These are phyloP conservation scores for Lepidochitona cinerea DNA, from an alignment of 2,888 invertebrate genomes.

Conservation along the genomic window DNA sequence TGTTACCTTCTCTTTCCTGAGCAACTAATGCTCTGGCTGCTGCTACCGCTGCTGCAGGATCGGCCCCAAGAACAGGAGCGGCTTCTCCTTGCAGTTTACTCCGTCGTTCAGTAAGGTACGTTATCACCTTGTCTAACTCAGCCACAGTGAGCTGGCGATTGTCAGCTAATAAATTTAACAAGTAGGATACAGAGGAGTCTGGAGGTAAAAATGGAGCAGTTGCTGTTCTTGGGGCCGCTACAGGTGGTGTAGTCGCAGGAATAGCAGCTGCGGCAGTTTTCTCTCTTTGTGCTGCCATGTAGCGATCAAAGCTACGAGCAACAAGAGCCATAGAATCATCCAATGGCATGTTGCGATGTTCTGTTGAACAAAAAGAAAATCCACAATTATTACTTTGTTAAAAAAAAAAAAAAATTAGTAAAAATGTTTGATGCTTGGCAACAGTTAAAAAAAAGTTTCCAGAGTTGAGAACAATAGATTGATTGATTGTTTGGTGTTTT, in stretches of 20 bases:
- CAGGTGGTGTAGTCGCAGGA: constrained; percentile 32
- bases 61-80: not conserved
- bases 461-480: too few species aligned
- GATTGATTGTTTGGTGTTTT: too few species aligned
- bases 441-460: too few species aligned
- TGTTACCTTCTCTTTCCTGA: not conserved
- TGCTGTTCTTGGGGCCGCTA: constrained; percentile 14
- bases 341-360: constrained; percentile 95
- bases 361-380: constrained; percentile 72
- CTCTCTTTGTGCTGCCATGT: constrained; percentile 55
- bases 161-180: constrained; percentile 86
- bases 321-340: constrained; percentile 90
- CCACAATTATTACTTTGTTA: too few species aligned
- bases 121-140: constrained; percentile 67
- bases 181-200: constrained; percentile 58
- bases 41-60: not conserved
- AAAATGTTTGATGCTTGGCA: too few species aligned
- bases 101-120: constrained; percentile 81
- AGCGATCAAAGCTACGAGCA: constrained; percentile 72
- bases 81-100: constrained; percentile 69
- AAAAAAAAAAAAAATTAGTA: too few species aligned
- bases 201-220: constrained; percentile 52
- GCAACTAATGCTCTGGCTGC: not conserved
- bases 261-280: constrained; percentile 41
- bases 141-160: constrained; percentile 75